Percentiles rank a stretch among this genome's conserved stretches.
phyloP scores from a whole-genome alignment of 2,113 vertebrate genomes.

The Lepus americanus region DNA sequence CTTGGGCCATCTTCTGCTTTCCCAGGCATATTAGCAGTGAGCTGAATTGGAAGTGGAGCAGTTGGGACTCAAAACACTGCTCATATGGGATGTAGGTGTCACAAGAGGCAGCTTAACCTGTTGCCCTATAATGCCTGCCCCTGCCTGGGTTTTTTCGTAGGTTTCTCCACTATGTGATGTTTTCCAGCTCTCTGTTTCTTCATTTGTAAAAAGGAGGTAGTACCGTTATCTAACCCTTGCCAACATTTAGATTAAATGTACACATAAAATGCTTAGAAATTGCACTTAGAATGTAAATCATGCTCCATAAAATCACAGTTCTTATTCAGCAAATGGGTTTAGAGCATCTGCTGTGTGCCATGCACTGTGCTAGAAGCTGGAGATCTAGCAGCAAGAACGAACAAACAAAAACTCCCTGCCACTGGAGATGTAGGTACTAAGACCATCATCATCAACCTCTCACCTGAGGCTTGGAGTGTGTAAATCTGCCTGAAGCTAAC shows the following conservation, averaged over 20 bases:
- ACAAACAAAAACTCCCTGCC: neutral
- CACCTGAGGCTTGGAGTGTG: neutral
- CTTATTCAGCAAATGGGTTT: neutral
- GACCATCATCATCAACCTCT: neutral
- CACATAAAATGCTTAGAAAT: neutral
- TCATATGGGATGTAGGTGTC: too few species aligned
- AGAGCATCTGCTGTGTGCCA: neutral
- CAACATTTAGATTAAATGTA: neutral
- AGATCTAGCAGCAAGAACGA: neutral
- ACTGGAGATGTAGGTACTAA: neutral
- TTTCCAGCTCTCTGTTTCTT: constrained; percentile 17
- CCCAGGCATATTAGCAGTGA: too few species aligned
- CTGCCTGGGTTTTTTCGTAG: too few species aligned
- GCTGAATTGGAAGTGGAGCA: too few species aligned
- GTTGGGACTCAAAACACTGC: too few species aligned
- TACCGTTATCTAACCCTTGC: neutral
- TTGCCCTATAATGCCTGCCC: too few species aligned
- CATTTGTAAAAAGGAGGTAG: neutral
- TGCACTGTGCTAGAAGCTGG: neutral
- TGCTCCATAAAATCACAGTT: neutral
- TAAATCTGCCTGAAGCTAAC: neutral
- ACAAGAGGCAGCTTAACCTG: too few species aligned
- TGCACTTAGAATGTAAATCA: neutral
- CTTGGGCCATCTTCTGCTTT: too few species aligned
- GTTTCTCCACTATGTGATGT: neutral